These are phyloP conservation scores for Phania funesta DNA, from an alignment of 2,888 invertebrate genomes.

Conservation along the genomic window DNA sequence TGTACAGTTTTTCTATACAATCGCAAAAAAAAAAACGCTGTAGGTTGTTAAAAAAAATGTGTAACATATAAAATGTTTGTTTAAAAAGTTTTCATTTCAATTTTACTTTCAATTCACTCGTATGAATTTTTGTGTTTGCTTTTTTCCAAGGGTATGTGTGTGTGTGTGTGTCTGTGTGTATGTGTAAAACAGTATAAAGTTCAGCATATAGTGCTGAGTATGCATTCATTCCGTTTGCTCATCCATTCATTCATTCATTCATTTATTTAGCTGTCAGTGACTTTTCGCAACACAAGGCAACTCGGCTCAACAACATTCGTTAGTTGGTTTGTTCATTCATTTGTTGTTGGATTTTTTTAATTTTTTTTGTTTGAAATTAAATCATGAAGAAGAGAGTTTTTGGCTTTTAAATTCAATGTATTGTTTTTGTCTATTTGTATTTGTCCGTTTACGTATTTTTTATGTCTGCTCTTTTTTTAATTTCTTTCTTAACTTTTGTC, in stretches of 20 bases:
- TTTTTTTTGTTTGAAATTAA: slow-evolving; percentile 50
- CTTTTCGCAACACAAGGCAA: slow-evolving; percentile 55
- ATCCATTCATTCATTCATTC: slow-evolving; percentile 58
- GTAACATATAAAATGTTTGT: slow-evolving; percentile 64
- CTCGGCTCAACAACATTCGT: slow-evolving; percentile 10
- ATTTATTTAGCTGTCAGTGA: slow-evolving; percentile 68
- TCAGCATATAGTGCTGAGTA: slow-evolving; percentile 33
- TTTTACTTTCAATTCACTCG: slow-evolving; percentile 65
- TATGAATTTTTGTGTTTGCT: slow-evolving; percentile 25
- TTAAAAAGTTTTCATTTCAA: slow-evolving; percentile 67
- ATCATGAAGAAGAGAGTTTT: slow-evolving; percentile 56
- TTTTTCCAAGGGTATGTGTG: not conserved
- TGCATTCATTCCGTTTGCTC: slow-evolving; percentile 42
- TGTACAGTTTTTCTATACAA: not conserved
- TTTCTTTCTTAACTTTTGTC: not conserved
- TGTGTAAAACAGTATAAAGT: slow-evolving; percentile 10
- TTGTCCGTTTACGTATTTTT: not conserved
- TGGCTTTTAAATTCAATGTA: slow-evolving; percentile 57
- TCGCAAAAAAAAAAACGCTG: slow-evolving; percentile 6
- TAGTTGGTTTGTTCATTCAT: slow-evolving; percentile 22
- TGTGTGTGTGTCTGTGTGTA: not conserved
- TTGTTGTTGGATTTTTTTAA: slow-evolving; percentile 43
- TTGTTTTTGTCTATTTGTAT: slow-evolving; percentile 34
- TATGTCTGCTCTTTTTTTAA: not conserved
- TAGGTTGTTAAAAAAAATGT: slow-evolving; percentile 36